These are phyloP conservation scores for Blastomussa wellsi DNA, from an alignment of 92 coral and sea anemone genomes.

Conservation along the genomic window DNA sequence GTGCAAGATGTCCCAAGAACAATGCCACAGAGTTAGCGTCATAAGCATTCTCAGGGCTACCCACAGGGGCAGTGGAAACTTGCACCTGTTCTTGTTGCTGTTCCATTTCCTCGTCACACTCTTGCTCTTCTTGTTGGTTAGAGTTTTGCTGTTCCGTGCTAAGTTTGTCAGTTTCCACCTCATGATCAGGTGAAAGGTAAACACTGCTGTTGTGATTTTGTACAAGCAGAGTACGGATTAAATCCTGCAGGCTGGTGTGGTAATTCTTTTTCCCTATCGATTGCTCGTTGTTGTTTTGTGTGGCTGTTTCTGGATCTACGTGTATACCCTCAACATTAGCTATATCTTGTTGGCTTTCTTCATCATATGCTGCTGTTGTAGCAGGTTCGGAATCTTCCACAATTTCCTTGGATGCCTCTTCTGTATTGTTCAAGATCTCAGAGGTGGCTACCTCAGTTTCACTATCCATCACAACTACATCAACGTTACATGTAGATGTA, in stretches of 20 bases:
- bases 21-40: slow-evolving; percentile 93
- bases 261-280: slow-evolving; percentile 25
- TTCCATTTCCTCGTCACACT: slow-evolving; percentile 2
- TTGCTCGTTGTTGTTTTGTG: slow-evolving; percentile 2
- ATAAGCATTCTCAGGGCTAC: slow-evolving; percentile 51
- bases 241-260: slow-evolving; percentile 68
- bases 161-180: slow-evolving; percentile 8
- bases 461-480: slow-evolving; percentile 48
- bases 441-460: slow-evolving; percentile 70
- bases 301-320: neutral
- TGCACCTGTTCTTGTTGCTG: slow-evolving; percentile 27
- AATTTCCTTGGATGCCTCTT: neutral
- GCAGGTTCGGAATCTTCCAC: slow-evolving; percentile 11
- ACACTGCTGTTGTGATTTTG: slow-evolving; percentile 66
- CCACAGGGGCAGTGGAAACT: slow-evolving; percentile 11
- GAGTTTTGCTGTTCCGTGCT: slow-evolving; percentile 8
- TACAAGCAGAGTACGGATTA: slow-evolving; percentile 76
- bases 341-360: neutral
- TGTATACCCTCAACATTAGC: neutral
- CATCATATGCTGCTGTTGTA: neutral
- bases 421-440: slow-evolving; percentile 20
- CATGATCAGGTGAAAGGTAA: slow-evolving; percentile 5
- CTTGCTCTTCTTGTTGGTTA: slow-evolving; percentile 13
- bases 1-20: slow-evolving; percentile 89
- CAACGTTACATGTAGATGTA: neutral